Evolutionary conservation across 1,140 invertebrate species (phyloP).

Genomic region (Mycetomoellerius zeteki): DNA sequence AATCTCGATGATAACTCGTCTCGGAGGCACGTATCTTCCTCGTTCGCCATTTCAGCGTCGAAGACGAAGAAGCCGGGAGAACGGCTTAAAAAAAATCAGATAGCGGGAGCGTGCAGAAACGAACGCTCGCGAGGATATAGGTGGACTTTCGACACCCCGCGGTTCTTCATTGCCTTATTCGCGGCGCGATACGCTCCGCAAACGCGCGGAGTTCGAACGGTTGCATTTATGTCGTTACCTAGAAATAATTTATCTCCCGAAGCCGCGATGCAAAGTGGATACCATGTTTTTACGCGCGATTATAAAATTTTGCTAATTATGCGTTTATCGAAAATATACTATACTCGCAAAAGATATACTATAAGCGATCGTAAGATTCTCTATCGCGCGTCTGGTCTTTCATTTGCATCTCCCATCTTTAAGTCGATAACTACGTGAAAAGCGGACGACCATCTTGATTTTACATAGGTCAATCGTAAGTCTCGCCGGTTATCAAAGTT

Average conservation of each 20-base stretch:
- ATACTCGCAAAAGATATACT: not conserved
- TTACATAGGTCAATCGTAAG: constrained; percentile 15
- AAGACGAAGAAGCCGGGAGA: constrained; percentile 44
- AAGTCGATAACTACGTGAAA: not conserved
- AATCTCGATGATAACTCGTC: constrained; percentile 69
- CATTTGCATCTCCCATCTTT: not conserved
- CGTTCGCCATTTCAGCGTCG: constrained; percentile 40
- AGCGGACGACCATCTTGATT: constrained; percentile 5
- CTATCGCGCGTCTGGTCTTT: not conserved
- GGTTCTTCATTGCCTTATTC: constrained; percentile 49
- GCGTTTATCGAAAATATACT: constrained; percentile 43
- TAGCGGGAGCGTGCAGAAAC: constrained; percentile 51
- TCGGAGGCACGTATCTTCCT: constrained; percentile 32
- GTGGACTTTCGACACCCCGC: constrained; percentile 60
- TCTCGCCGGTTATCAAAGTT: constrained; percentile 7
- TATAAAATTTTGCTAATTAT: constrained; percentile 54
- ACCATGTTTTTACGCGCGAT: constrained; percentile 35
- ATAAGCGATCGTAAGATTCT: not conserved
- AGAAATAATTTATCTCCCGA: constrained; percentile 46
- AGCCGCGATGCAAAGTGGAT: constrained; percentile 21
- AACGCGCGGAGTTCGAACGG: not conserved
- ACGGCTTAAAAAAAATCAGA: constrained; percentile 63
- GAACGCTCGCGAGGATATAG: constrained; percentile 49
- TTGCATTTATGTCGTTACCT: constrained; percentile 37
- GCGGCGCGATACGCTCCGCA: constrained; percentile 16